Conservation (phyloP, 2,113 vertebrate genomes). For the Piaya cayana region DNA sequence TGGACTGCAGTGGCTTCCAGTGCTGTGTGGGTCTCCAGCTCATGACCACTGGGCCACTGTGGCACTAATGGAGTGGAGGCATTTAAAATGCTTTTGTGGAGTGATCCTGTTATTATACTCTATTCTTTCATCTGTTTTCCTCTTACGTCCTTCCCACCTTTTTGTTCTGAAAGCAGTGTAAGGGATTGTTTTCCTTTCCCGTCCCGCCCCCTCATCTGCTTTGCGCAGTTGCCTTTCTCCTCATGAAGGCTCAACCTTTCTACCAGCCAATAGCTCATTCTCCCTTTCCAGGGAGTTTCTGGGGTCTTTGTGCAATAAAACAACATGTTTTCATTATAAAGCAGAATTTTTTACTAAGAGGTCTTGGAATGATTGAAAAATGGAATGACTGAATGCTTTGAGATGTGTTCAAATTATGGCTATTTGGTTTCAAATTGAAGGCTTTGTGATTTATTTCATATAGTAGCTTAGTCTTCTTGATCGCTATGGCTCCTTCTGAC, state of each 20-base stretch:
- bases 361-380: not conserved
- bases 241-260: constrained; percentile 22
- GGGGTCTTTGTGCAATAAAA: not conserved
- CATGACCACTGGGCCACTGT: not conserved
- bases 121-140: not conserved
- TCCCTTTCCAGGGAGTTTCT: not conserved
- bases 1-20: not conserved
- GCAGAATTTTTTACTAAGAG: not conserved
- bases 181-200: constrained; percentile 14
- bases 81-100: constrained; percentile 31
- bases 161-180: not conserved
- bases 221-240: constrained; percentile 38
- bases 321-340: not conserved
- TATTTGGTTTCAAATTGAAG: not conserved
- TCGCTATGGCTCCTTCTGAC: not conserved
- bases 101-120: not conserved
- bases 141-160: not conserved
- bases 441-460: not conserved
- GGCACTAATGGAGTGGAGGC: not conserved
- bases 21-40: not conserved
- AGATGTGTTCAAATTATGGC: not conserved
- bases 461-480: not conserved
- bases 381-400: not conserved
- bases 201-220: constrained; percentile 9
- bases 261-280: not conserved